These are phyloP conservation scores for Bryconaethiops microstoma DNA, from an alignment of 2,797 vertebrate species.

Conservation along the genomic window DNA sequence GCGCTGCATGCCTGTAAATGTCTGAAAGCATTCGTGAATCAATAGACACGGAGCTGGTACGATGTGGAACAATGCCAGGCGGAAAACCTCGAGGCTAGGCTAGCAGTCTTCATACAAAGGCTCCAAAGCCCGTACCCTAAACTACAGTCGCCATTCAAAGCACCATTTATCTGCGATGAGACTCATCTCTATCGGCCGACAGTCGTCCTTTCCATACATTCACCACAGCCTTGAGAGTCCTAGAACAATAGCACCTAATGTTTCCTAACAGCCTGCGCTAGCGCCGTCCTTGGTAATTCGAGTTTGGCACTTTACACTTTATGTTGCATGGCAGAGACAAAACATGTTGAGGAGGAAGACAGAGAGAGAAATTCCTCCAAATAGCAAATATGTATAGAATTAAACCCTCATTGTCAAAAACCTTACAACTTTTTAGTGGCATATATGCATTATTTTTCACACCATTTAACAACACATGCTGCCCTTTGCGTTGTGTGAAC, in stretches of 20 bases:
- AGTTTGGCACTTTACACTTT: neutral
- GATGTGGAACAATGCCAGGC: slow-evolving; percentile 30
- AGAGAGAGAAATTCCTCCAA: neutral
- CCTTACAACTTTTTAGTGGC: neutral
- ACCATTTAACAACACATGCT: neutral
- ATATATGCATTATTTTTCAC: too few species aligned
- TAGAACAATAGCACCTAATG: slow-evolving; percentile 35
- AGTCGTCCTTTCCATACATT: slow-evolving; percentile 35
- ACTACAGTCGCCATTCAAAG: slow-evolving; percentile 42
- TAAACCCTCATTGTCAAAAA: neutral
- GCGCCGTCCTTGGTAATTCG: slow-evolving; percentile 25
- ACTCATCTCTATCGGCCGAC: slow-evolving; percentile 17
- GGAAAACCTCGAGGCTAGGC: slow-evolving; percentile 30
- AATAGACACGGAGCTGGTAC: slow-evolving; percentile 30
- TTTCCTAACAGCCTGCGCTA: slow-evolving; percentile 12
- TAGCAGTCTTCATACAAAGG: slow-evolving; percentile 25
- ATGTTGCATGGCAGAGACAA: too few species aligned
- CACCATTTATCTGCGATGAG: slow-evolving; percentile 29
- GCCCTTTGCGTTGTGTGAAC: neutral
- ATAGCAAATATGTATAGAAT: neutral
- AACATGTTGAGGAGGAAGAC: neutral
- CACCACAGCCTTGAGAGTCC: slow-evolving; percentile 35
- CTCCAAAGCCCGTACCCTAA: slow-evolving; percentile 3
- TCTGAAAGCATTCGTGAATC: slow-evolving; percentile 31
- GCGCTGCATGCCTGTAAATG: slow-evolving; percentile 8